Conservation (phyloP, 1,140 invertebrate genomes). For the Akabosia matsudoensis region DNA sequence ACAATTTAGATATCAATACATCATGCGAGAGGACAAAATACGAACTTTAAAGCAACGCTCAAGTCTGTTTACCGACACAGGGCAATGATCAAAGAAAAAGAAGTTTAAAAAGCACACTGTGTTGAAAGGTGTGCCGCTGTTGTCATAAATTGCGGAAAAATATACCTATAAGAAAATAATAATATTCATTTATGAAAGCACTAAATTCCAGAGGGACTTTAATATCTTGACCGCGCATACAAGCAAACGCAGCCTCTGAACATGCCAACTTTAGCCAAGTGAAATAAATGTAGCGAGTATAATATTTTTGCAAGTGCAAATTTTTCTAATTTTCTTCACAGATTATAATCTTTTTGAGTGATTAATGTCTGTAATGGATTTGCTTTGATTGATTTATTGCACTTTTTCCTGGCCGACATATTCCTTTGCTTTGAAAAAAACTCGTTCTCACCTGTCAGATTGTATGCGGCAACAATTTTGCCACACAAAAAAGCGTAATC, state of each 20-base stretch:
- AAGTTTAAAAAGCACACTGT: background rate
- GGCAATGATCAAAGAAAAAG: too few relatives aligned
- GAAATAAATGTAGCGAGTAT: background rate
- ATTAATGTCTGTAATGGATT: slow-evolving; percentile 25
- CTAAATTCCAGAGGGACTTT: slow-evolving; percentile 23
- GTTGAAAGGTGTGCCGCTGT: slow-evolving; percentile 19
- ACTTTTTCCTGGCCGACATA: slow-evolving; percentile 18
- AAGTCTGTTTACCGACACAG: background rate
- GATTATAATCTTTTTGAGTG: slow-evolving; percentile 25
- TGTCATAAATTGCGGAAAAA: slow-evolving; percentile 25
- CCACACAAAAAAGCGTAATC: background rate
- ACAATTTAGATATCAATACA: background rate
- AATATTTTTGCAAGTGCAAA: slow-evolving; percentile 23
- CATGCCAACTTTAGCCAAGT: too few relatives aligned
- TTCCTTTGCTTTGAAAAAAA: background rate
- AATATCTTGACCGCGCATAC: too few relatives aligned
- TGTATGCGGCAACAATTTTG: background rate
- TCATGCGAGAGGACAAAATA: background rate
- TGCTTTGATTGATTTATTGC: slow-evolving; percentile 18
- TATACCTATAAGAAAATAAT: background rate
- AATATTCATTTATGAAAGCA: background rate
- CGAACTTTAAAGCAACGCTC: background rate
- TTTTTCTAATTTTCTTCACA: slow-evolving; percentile 25
- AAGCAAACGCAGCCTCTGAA: too few relatives aligned
- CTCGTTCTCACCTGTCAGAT: slow-evolving; percentile 19